A percentile compares a stretch with the other conserved stretches of the same genome.
Evolutionary conservation across 92 coral and sea anemone species (phyloP).

Genomic region (Siderastrea radians): DNA sequence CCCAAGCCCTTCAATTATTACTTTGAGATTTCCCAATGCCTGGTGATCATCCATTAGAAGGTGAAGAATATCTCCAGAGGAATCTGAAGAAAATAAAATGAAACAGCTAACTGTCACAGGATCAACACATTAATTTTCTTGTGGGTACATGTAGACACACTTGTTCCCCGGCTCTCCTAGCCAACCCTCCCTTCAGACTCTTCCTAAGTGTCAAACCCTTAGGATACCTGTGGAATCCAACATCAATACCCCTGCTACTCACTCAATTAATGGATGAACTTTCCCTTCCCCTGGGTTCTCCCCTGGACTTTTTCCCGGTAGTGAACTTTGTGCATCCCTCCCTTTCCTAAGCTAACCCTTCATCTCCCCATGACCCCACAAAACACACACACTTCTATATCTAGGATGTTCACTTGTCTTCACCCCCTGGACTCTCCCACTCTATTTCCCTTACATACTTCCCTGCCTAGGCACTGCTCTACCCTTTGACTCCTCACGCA

Average conservation of each 20-base stretch:
- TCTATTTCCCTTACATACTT: too few relatives aligned
- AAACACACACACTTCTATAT: too few relatives aligned
- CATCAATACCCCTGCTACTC: too few relatives aligned
- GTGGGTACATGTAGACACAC: too few relatives aligned
- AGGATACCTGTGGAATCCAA: too few relatives aligned
- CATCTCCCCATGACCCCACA: too few relatives aligned
- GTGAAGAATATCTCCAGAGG: slow-evolving; percentile 74
- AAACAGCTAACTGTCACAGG: neutral
- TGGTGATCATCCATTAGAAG: slow-evolving; percentile 76
- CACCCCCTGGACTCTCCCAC: neutral
- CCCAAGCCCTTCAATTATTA: too few relatives aligned
- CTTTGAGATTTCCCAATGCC: slow-evolving; percentile 40
- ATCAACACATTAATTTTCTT: neutral
- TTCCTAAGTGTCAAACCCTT: too few relatives aligned
- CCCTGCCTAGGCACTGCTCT: neutral
- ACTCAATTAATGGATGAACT: too few relatives aligned
- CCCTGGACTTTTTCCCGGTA: neutral
- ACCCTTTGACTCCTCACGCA: too few relatives aligned
- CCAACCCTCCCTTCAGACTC: too few relatives aligned
- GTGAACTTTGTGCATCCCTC: too few relatives aligned
- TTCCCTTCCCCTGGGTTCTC: neutral
- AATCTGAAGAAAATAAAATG: slow-evolving; percentile 48
- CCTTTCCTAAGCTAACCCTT: neutral
- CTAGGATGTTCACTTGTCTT: neutral
- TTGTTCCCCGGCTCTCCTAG: neutral